Evolutionary conservation across 2,113 vertebrate species (phyloP).

Genomic region (Muntiacus muntjak): DNA sequence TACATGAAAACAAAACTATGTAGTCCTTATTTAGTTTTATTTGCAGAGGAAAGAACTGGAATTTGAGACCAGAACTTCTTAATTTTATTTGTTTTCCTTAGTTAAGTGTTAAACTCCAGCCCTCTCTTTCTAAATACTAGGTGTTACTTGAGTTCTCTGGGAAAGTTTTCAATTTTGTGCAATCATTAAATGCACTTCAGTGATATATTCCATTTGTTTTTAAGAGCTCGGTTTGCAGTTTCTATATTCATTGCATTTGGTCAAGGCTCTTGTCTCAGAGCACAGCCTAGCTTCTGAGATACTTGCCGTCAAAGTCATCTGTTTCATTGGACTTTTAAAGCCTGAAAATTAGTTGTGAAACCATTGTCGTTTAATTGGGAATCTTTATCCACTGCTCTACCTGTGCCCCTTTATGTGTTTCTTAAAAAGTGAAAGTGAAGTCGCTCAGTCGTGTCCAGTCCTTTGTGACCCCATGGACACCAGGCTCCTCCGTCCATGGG

Average conservation of each 20-base stretch:
- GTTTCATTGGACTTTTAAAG: not conserved
- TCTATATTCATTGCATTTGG: not conserved
- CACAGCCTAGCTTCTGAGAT: not conserved
- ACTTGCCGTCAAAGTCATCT: not conserved
- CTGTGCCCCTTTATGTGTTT: not conserved
- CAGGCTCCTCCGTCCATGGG: no score
- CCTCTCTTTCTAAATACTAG: slow-evolving; percentile 45
- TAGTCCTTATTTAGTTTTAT: not conserved
- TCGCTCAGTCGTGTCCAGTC: no score
- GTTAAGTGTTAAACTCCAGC: slow-evolving; percentile 19
- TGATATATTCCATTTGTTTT: slow-evolving; percentile 21
- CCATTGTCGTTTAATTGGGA: not conserved
- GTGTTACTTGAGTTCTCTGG: not conserved
- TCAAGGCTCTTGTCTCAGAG: not conserved
- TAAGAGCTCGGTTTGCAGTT: not conserved
- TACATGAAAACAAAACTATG: slow-evolving; percentile 42
- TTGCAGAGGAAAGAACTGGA: slow-evolving; percentile 47
- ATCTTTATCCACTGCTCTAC: not conserved
- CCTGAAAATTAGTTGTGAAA: not conserved
- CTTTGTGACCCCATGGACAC: no score
- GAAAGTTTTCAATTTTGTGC: slow-evolving; percentile 16
- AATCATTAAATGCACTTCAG: slow-evolving; percentile 26
- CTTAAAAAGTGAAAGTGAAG: not conserved
- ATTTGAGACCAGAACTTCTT: slow-evolving; percentile 15
- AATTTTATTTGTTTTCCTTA: slow-evolving; percentile 6